Evolutionary conservation across 2,113 vertebrate species (phyloP).

Genomic region (Callorhinus ursinus): DNA sequence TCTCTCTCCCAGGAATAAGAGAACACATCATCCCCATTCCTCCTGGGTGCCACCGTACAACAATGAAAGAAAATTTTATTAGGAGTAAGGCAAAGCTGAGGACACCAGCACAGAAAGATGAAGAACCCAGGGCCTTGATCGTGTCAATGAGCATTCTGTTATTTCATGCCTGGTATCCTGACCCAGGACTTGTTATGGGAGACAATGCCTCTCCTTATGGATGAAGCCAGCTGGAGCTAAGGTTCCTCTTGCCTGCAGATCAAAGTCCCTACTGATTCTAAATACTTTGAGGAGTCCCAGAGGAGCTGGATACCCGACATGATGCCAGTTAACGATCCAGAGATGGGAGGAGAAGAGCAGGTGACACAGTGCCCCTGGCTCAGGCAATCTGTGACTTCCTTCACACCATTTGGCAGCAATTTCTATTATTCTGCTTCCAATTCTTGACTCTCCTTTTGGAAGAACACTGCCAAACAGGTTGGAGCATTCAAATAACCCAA

Average conservation of each 20-base stretch:
- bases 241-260: neutral
- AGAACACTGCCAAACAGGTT: neutral
- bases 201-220: neutral
- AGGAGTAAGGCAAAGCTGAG: neutral
- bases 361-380: neutral
- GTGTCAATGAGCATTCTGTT: fast-evolving
- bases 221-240: neutral
- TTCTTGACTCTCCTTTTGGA: neutral
- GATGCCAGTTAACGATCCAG: too few species aligned
- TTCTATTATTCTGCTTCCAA: neutral
- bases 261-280: neutral
- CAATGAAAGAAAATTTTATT: neutral
- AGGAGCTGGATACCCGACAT: neutral
- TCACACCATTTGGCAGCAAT: neutral
- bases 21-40: fast-evolving
- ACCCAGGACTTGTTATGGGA: neutral
- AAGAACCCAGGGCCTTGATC: neutral
- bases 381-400: neutral
- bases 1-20: neutral
- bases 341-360: too few species aligned
- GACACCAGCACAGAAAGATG: neutral
- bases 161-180: neutral
- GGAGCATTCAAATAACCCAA: neutral
- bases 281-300: neutral
- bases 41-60: neutral